phyloP scores from a whole-genome alignment of 2,797 vertebrate genomes.

The Sebastes umbrosus region DNA sequence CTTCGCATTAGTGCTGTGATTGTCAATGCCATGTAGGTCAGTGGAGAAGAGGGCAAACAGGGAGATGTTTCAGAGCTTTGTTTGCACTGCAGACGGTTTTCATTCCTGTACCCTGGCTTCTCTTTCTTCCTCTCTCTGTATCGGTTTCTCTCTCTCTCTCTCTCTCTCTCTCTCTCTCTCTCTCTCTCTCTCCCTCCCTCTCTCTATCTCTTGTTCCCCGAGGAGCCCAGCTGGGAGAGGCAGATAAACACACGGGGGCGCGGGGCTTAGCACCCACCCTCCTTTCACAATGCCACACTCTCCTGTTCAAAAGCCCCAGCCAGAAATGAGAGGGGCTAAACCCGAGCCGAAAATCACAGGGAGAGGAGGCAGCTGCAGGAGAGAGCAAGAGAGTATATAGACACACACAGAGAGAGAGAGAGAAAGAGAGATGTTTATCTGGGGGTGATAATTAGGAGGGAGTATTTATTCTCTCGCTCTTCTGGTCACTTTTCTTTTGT shows the following conservation, averaged over 20 bases:
- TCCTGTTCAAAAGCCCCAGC: constrained; percentile 72
- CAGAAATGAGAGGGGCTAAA: constrained; percentile 70
- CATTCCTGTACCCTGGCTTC: constrained; percentile 41
- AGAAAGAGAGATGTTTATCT: constrained; percentile 43
- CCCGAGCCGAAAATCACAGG: constrained; percentile 61
- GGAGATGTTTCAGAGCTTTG: constrained; percentile 46
- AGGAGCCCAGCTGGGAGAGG: constrained; percentile 82
- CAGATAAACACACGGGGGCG: constrained; percentile 81
- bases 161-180: neutral
- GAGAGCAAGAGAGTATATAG: neutral
- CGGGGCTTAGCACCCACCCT: constrained; percentile 71
- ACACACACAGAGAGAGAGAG: neutral
- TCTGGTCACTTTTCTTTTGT: constrained; percentile 34
- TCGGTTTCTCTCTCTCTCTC: neutral
- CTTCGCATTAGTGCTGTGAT: neutral
- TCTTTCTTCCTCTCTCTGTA: too few species aligned
- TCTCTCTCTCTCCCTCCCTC: neutral
- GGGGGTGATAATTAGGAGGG: constrained; percentile 45
- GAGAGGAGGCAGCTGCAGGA: constrained; percentile 56
- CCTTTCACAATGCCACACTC: constrained; percentile 72
- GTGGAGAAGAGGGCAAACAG: constrained; percentile 28
- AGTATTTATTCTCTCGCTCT: constrained; percentile 40
- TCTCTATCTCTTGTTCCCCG: constrained; percentile 64
- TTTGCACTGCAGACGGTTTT: constrained; percentile 43
- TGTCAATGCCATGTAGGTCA: constrained; percentile 40